These are phyloP conservation scores for Forficula auricularia DNA, from an alignment of 1,140 invertebrate species.

Conservation along the genomic window DNA sequence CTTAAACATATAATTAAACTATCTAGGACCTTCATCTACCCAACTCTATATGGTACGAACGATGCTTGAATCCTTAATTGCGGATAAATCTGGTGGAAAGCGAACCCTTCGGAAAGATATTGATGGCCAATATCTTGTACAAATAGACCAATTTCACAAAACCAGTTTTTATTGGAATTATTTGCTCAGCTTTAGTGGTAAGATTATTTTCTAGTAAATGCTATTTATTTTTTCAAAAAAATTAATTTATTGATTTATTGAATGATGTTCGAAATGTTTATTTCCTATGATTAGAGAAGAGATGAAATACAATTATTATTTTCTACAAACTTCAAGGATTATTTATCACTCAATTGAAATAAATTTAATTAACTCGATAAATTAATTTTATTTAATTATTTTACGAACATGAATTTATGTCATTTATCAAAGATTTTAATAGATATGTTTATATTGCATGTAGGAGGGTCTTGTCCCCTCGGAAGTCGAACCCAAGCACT, in stretches of 20 bases:
- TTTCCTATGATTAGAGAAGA: neutral
- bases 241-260: slow-evolving; percentile 1
- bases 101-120: slow-evolving; percentile 89
- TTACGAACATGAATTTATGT: no score
- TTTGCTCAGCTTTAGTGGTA: slow-evolving; percentile 76
- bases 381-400: no score
- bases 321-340: slow-evolving; percentile 1
- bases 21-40: slow-evolving; percentile 64
- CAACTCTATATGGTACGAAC: slow-evolving; percentile 98
- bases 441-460: no score
- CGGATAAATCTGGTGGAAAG: slow-evolving; percentile 91
- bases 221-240: neutral
- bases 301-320: slow-evolving; percentile 6
- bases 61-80: slow-evolving; percentile 93
- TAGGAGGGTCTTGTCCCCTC: no score
- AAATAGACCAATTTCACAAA: slow-evolving; percentile 91
- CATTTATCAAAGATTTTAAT: no score
- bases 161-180: slow-evolving; percentile 95
- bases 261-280: slow-evolving; percentile 8
- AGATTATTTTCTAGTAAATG: slow-evolving; percentile 19
- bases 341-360: no score
- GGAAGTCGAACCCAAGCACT: no score
- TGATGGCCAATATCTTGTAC: slow-evolving; percentile 74
- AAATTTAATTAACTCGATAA: no score
- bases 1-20: slow-evolving; percentile 7